Conservation (phyloP, 1,140 invertebrate genomes). For the Bombus pyrosoma region DNA sequence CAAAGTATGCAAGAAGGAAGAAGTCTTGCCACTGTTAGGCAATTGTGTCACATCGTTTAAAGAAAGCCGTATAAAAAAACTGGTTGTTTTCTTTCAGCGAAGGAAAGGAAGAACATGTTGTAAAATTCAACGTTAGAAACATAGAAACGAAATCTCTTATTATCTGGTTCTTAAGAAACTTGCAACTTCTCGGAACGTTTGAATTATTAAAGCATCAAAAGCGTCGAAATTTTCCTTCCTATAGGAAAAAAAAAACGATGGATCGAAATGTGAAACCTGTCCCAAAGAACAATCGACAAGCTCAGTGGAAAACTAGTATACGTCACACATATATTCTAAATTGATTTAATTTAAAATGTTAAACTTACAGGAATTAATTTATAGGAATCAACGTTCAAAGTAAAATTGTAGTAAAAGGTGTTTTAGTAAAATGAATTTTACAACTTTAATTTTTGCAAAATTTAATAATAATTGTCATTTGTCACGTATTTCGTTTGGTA, state of each 20-base stretch:
- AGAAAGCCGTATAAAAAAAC: not conserved
- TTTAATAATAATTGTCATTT: no score
- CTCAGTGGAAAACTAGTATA: no score
- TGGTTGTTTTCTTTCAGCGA: no score
- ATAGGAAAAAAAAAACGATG: not conserved
- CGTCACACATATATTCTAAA: no score
- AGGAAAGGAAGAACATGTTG: not conserved
- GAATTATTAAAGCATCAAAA: not conserved
- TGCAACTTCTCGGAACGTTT: not conserved
- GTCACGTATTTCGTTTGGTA: not conserved
- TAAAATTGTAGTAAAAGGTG: no score
- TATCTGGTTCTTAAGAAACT: not conserved
- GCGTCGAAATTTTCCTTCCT: not conserved
- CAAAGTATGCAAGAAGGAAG: conserved; percentile 7
- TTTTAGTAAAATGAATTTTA: no score
- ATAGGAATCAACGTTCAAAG: no score
- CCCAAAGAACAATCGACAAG: no score
- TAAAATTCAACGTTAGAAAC: not conserved
- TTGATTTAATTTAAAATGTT: no score
- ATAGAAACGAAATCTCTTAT: not conserved
- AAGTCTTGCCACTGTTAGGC: not conserved
- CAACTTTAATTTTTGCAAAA: no score
- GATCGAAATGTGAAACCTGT: not conserved
- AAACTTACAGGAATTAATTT: no score
- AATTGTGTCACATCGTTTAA: conserved; percentile 19